A percentile compares a stretch with the other conserved stretches of the same genome.
Evolutionary conservation across 2,113 vertebrate genomes (phyloP).

Genomic region (Riparia riparia): DNA sequence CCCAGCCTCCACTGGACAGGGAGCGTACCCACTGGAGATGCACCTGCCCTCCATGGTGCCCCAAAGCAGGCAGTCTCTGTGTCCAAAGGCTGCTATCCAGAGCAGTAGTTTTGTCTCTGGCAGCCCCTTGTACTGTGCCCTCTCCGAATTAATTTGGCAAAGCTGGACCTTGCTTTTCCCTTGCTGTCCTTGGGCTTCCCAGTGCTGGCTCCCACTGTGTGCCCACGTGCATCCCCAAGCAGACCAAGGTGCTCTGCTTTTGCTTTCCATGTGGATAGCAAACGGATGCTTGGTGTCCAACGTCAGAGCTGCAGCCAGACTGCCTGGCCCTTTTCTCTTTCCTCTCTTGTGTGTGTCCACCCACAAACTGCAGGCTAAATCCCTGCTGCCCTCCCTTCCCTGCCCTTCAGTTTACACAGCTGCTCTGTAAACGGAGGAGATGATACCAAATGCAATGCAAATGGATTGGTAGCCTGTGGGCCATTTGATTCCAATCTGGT

Average conservation of each 20-base stretch:
- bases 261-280: background rate
- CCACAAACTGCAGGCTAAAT: background rate
- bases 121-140: accelerated
- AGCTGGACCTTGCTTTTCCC: background rate
- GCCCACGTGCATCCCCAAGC: accelerated
- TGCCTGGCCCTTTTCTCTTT: background rate
- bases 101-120: background rate
- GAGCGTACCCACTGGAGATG: accelerated
- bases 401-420: slow-evolving; percentile 1
- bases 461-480: background rate
- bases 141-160: background rate
- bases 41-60: accelerated
- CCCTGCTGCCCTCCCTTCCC: background rate
- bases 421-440: background rate
- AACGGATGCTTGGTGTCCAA: background rate
- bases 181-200: background rate
- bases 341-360: background rate
- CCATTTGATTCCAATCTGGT: background rate
- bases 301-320: accelerated
- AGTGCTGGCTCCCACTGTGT: accelerated
- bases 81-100: background rate
- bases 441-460: background rate
- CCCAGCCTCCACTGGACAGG: accelerated
- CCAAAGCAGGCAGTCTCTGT: background rate
- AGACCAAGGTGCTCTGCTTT: background rate